Base-by-base conservation (phyloP, 2,113 vertebrate genomes). In the Puntigrus tetrazona region DNA sequence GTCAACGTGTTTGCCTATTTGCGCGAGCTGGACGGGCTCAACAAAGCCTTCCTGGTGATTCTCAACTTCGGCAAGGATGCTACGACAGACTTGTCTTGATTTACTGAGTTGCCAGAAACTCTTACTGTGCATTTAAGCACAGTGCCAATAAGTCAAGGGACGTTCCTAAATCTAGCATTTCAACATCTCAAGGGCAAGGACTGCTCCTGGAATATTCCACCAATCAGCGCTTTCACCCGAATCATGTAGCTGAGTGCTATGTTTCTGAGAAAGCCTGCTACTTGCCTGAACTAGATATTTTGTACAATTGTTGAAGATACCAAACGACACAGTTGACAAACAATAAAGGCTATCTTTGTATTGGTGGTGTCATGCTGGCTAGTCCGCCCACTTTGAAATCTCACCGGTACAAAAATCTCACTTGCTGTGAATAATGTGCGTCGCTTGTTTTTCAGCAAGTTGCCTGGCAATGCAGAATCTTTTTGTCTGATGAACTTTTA, bases 211-310 rank as follows among this genome's bases (percentile, higher is more conserved):
- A 95, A 89, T 97, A 96, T 87, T 94, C 91, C 75, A 94, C 92
- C 55, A 16, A 52, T 80, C 87, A 88, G 16, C 93, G 90, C 14
- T 92, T 97, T 83, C 93, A 98, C 84, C 86, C n/a, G 0, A 92
- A 84, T 85, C 89, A 93, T 57, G 79, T 82, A 14, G 91, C 92
- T 59, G 92, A 91, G 25, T 99, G 98, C 87, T 98, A 95, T 67
- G 82, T 99, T 81, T 95, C 97, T 63, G 95, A 94, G 88, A 97
- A 94, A 84, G 97, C 96, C 38, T 99, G 98, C 89, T 99, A 98
- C 81, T 90, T 96, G 55, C 92, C 89, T 2, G 88, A 29, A 11
- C 16, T 99, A 0, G 88, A 93, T 90, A 91, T 99, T 78, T 92
- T 99, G 36, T 95, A 97, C 0, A 84, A 65, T 76, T 95, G 93